These are phyloP conservation scores for Tychaedon coryphoeus DNA, from an alignment of 2,113 vertebrate species.

Conservation along the genomic window DNA sequence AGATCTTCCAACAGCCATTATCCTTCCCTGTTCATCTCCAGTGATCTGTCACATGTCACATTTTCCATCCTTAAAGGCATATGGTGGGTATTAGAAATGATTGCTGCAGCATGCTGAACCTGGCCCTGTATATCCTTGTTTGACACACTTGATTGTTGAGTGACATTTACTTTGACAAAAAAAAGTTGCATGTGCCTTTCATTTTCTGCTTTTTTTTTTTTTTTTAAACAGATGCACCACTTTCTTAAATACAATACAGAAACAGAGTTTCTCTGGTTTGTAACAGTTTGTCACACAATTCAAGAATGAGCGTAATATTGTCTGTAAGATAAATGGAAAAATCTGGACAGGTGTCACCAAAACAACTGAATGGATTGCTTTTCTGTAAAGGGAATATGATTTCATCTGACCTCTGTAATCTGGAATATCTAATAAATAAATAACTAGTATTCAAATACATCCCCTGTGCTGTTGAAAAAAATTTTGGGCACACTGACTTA, in stretches of 20 bases:
- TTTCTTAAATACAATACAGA: neutral
- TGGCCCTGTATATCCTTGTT: neutral
- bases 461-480: neutral
- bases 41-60: neutral
- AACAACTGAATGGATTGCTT: neutral
- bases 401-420: neutral
- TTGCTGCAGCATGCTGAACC: constrained; percentile 5
- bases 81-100: constrained; percentile 27
- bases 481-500: neutral
- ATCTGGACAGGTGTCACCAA: neutral
- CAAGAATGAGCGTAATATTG: neutral
- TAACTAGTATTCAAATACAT: neutral
- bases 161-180: constrained; percentile 32
- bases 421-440: neutral
- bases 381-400: neutral
- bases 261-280: neutral
- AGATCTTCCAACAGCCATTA: neutral
- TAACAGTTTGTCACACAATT: neutral
- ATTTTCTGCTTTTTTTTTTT: neutral
- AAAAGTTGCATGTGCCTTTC: neutral
- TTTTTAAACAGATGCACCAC: neutral
- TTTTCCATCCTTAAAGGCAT: constrained; percentile 28
- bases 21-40: neutral
- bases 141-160: neutral
- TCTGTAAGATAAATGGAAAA: neutral